phyloP scores from a whole-genome alignment of 2,797 vertebrate genomes.

The Acomys russatus region DNA sequence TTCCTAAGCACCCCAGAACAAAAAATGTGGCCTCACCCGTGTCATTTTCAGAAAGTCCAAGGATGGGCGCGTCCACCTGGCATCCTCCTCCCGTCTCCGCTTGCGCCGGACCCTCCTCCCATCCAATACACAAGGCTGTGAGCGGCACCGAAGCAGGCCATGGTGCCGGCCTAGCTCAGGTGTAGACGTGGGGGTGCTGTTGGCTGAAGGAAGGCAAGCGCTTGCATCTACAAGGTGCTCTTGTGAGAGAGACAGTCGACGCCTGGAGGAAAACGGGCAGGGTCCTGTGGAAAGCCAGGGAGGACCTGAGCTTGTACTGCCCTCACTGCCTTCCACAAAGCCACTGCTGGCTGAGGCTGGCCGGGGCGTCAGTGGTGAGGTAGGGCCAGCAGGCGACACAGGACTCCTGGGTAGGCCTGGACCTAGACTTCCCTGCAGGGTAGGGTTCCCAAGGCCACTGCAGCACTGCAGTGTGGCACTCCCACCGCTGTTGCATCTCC shows the following conservation, averaged over 20 bases:
- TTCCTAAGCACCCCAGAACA: neutral
- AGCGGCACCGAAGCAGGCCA: slow-evolving; percentile 89
- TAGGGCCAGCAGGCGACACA: slow-evolving; percentile 81
- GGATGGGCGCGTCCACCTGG: slow-evolving; percentile 89
- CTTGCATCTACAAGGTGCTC: slow-evolving; percentile 88
- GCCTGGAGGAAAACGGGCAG: slow-evolving; percentile 86
- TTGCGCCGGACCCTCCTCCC: slow-evolving; percentile 89
- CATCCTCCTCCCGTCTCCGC: slow-evolving; percentile 89
- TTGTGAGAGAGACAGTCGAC: slow-evolving; percentile 90
- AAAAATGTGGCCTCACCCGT: slow-evolving; percentile 85
- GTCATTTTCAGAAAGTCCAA: slow-evolving; percentile 93
- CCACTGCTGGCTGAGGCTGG: slow-evolving; percentile 90
- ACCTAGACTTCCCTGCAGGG: slow-evolving; percentile 86
- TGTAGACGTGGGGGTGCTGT: slow-evolving; percentile 89
- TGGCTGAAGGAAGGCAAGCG: slow-evolving; percentile 87
- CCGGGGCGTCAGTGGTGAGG: slow-evolving; percentile 86
- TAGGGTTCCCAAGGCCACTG: slow-evolving; percentile 85
- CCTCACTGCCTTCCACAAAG: slow-evolving; percentile 88
- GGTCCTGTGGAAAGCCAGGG: slow-evolving; percentile 85
- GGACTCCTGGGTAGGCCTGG: slow-evolving; percentile 85
- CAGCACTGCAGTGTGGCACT: slow-evolving; percentile 88
- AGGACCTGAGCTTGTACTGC: slow-evolving; percentile 84
- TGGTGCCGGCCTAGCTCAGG: slow-evolving; percentile 88
- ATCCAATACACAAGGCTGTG: slow-evolving; percentile 90
- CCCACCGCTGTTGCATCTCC: slow-evolving; percentile 89